These are phyloP conservation scores for Heterodera schachtii DNA, from an alignment of 1,140 invertebrate genomes.

Conservation along the genomic window DNA sequence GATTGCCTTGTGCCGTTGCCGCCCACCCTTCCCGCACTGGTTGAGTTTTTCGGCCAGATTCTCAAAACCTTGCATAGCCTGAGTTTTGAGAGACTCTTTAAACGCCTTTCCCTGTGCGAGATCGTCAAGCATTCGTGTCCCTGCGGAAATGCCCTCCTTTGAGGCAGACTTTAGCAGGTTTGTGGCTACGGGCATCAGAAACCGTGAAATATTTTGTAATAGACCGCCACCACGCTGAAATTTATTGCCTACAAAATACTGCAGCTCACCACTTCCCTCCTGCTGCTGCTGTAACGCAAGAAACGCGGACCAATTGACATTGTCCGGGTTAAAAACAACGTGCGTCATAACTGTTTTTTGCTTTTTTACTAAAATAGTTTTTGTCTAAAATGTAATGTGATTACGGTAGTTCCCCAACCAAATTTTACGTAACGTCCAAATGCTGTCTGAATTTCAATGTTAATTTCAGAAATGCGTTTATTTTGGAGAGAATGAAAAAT, in stretches of 20 bases:
- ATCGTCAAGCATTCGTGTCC: constrained; percentile 2
- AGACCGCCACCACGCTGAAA: constrained; percentile 4
- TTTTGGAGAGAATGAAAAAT: too few relatives aligned
- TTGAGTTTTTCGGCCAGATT: constrained; percentile 3
- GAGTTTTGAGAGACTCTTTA: background rate
- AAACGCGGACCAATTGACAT: background rate
- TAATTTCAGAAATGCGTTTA: too few relatives aligned
- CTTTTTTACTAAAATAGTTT: too few relatives aligned
- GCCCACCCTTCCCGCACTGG: constrained; percentile 15
- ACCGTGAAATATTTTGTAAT: constrained; percentile 1
- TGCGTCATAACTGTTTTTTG: too few relatives aligned
- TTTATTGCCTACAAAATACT: constrained; percentile 8
- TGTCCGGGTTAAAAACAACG: too few relatives aligned
- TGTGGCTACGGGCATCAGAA: constrained; percentile 15
- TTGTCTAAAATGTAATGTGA: constrained; percentile 16
- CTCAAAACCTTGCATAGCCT: background rate
- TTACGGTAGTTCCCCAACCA: background rate
- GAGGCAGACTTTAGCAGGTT: background rate
- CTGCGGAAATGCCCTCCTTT: background rate
- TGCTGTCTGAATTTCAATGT: constrained; percentile 15
- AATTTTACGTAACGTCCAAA: background rate
- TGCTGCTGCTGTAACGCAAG: background rate
- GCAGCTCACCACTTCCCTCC: background rate
- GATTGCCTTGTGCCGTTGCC: too few relatives aligned
- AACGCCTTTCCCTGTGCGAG: background rate